Conservation (phyloP, 2,888 invertebrate species). For the Hirtodrosophila cameraria region DNA sequence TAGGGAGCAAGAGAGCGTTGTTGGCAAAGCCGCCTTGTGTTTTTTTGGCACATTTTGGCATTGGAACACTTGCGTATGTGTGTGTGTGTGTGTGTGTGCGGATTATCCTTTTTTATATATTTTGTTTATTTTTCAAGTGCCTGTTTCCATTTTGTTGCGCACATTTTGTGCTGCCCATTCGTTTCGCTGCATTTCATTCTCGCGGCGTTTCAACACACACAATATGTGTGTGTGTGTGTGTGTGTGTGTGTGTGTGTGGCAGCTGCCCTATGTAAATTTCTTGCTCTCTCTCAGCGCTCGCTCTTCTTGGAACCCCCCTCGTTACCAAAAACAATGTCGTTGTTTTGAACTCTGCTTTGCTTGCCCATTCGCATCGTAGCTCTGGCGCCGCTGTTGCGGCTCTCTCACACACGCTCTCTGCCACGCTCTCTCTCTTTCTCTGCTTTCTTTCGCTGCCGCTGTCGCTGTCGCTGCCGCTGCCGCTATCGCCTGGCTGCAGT, state of each 20-base stretch:
- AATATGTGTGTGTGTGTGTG: conserved; percentile 13
- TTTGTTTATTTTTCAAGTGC: conserved; percentile 71
- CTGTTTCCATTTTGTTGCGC: conserved; percentile 66
- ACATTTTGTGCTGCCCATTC: conserved; percentile 70
- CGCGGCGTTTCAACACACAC: conserved; percentile 68
- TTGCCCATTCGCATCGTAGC: conserved; percentile 57
- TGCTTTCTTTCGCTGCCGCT: conserved; percentile 25
- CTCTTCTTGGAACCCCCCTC: conserved; percentile 32
- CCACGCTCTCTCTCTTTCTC: conserved; percentile 7
- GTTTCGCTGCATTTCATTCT: conserved; percentile 79
- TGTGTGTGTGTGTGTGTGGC: conserved; percentile 27
- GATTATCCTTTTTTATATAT: conserved; percentile 78
- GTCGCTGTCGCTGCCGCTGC: conserved; percentile 76
- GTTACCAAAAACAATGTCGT: conserved; percentile 15
- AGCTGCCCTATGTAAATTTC: conserved; percentile 60
- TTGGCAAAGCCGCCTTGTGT: conserved; percentile 62
- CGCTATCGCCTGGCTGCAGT: conserved; percentile 61
- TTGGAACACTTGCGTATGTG: conserved; percentile 37
- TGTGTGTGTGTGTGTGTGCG: conserved; percentile 28
- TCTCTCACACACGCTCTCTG: not conserved
- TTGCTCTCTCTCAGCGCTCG: conserved; percentile 18
- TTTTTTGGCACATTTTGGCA: conserved; percentile 66
- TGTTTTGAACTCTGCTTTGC: conserved; percentile 54
- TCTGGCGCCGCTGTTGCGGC: conserved; percentile 41
- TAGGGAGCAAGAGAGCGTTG: conserved; percentile 31